These are phyloP conservation scores for Dolichopus griseipennis DNA, from an alignment of 2,888 invertebrate genomes.

Conservation along the genomic window DNA sequence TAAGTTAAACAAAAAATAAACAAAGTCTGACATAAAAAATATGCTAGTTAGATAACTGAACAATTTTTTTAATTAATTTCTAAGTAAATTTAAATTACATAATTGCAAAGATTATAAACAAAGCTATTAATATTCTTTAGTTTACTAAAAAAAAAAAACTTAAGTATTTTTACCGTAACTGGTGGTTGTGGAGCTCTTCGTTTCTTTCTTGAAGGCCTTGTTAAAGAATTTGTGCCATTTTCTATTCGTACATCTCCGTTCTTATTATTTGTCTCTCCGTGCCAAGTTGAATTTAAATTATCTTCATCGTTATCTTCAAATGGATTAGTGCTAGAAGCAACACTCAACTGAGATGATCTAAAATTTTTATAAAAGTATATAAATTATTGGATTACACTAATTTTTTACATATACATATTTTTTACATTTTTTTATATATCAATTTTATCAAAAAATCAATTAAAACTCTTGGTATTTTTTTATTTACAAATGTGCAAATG, in stretches of 20 bases:
- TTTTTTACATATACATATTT: too few species aligned
- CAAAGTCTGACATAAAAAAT: background rate
- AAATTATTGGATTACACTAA: background rate
- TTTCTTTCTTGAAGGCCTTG: conserved; percentile 53
- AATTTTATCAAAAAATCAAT: too few species aligned
- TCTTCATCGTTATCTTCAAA: conserved; percentile 45
- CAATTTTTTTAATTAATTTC: background rate
- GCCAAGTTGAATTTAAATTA: conserved; percentile 14
- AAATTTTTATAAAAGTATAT: conserved; percentile 32
- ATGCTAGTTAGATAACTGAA: background rate
- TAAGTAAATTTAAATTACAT: too few species aligned
- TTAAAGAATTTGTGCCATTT: conserved; percentile 38
- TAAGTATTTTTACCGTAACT: background rate
- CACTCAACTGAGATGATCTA: conserved; percentile 50
- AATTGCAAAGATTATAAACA: too few species aligned
- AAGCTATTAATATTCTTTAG: too few species aligned
- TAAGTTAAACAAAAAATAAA: background rate
- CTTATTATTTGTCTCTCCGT: conserved; percentile 25
- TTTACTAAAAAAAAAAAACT: background rate
- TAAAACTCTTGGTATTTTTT: too few species aligned
- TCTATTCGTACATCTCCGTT: conserved; percentile 23
- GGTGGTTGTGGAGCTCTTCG: conserved; percentile 55
- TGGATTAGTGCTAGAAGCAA: conserved; percentile 50
- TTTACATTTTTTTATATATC: too few species aligned
- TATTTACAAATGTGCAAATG: too few species aligned